These are phyloP conservation scores for Porites lutea DNA, from an alignment of 64 coral and sea anemone genomes.

Conservation along the genomic window DNA sequence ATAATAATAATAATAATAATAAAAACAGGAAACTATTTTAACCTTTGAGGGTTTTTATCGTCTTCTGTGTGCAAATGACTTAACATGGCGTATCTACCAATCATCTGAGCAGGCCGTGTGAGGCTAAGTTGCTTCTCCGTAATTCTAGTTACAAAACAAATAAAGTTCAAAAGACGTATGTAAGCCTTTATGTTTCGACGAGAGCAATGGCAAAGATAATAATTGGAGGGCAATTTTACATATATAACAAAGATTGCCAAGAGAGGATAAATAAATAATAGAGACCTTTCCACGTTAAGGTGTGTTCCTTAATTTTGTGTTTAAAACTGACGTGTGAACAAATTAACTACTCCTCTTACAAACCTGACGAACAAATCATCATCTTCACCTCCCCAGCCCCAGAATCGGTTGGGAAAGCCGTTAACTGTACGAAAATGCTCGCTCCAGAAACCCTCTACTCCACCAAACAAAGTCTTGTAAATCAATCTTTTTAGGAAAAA, in stretches of 20 bases:
- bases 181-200: neutral
- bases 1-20: neutral
- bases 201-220: neutral
- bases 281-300: neutral
- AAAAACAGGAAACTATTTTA: neutral
- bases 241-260: too few relatives aligned
- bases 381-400: constrained; percentile 98
- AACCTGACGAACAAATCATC: constrained; percentile 89
- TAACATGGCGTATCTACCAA: constrained; percentile 90
- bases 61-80: constrained; percentile 34
- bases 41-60: constrained; percentile 83
- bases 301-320: neutral
- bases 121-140: constrained; percentile 54
- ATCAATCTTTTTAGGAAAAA: constrained; percentile 27
- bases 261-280: neutral
- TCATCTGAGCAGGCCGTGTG: constrained; percentile 76
- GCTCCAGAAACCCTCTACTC: constrained; percentile 84
- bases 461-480: constrained; percentile 92
- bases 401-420: constrained; percentile 95
- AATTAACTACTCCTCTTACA: constrained; percentile 9
- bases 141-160: constrained; percentile 25
- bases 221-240: neutral
- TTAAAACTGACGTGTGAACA: too few relatives aligned
- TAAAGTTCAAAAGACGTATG: neutral
- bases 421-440: constrained; percentile 77